Conservation (phyloP, 2,113 vertebrate genomes). For the Circaetus gallicus region DNA sequence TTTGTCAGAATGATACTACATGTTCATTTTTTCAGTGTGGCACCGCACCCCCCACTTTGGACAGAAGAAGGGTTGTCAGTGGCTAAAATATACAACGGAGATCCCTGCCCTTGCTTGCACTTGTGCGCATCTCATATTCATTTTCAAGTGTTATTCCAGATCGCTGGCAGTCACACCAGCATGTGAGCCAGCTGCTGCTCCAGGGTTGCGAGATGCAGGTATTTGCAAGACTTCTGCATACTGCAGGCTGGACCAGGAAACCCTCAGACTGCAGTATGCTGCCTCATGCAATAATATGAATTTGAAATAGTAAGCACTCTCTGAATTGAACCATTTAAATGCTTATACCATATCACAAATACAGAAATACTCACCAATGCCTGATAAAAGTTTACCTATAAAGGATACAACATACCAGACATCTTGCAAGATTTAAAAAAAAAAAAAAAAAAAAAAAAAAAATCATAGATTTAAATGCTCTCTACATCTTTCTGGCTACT, state of each 20-base stretch:
- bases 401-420: background rate
- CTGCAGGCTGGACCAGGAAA: background rate
- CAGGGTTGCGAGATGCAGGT: background rate
- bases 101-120: background rate
- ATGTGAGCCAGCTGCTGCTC: background rate
- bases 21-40: background rate
- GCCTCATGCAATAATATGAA: background rate
- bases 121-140: background rate
- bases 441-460: background rate
- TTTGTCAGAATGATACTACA: slow-evolving; percentile 28
- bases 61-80: background rate
- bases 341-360: background rate
- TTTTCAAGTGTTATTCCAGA: background rate
- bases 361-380: background rate
- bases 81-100: background rate
- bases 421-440: background rate
- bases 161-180: background rate
- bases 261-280: background rate
- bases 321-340: background rate
- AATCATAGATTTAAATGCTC: background rate
- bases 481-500: background rate
- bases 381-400: background rate
- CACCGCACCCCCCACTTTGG: background rate
- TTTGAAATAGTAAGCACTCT: background rate
- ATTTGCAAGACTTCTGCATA: background rate